Base-by-base conservation (phyloP, 2,797 vertebrate genomes). In the Xerus rutilus region DNA sequence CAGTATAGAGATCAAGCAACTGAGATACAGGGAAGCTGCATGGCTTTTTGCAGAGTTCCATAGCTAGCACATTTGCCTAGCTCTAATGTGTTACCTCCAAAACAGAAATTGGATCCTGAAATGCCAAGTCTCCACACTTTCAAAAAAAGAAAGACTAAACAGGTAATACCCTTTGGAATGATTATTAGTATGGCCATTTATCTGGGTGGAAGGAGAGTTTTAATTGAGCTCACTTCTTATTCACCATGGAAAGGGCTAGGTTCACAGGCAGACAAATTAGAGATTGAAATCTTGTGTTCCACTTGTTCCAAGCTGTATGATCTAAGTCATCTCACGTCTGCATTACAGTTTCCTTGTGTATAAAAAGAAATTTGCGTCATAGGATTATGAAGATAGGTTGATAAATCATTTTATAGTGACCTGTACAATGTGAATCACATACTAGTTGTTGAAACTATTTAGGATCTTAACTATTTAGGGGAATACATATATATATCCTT, bases 341-440 rank as follows among this genome's bases (percentile, higher is more conserved):
- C 47, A 86, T 64, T 93, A 69, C 7, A 49, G 11, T 87, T 93
- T 86, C 62, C 28, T 84, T 45, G 1, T 73, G 18, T n/a, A 2
- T 81, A 30, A 69, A 78, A 89, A 92, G 28, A 97, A 96, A 62
- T 45, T 49, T 70, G 25, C 12, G n/a, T n/a, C 39, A 21, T n/a
- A 76, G 30, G 17, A 2, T 78, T 93, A 5, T 91, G 43, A 62
- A 86, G 35, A 84, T 64, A 62, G 73, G 28, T 69, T 62, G 35
- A 89, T 82, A 93, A 88, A 76, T 21, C 45, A 45, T 76, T 45
- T 72, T 81, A 91, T 32, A 81, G 82, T 72, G 12, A 32, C 4
- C 74, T 59, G 45, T 45, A 86, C 17, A 69, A 45, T 30, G 8
- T 72, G 52, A 84, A 32, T n/a, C 52, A 84, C 0, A 4, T 32